phyloP scores from a whole-genome alignment of 2,797 vertebrate species.

The Acomys russatus region DNA sequence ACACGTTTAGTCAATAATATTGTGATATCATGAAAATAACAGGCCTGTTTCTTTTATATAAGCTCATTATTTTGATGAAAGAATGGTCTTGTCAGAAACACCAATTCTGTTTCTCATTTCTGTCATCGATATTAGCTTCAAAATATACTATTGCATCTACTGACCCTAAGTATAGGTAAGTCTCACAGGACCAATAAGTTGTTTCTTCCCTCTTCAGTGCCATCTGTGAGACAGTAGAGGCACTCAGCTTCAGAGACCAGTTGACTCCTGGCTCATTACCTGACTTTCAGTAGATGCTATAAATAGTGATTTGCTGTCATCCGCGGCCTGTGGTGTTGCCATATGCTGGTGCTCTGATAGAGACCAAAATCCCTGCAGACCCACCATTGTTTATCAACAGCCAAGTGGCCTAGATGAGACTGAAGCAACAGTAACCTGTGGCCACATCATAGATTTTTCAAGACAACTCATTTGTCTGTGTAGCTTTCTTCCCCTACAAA shows the following conservation, averaged over 20 bases:
- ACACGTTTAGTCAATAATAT: not conserved
- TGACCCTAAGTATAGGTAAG: not conserved
- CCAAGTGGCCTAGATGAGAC: conserved; percentile 14
- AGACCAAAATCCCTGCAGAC: not conserved
- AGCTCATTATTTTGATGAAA: not conserved
- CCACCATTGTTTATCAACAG: conserved; percentile 50
- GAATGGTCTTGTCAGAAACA: not conserved
- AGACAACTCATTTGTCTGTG: not conserved
- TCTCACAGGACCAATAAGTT: not conserved
- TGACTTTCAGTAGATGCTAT: conserved; percentile 27
- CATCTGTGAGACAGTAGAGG: conserved; percentile 45
- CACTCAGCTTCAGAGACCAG: conserved; percentile 31
- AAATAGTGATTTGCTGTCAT: conserved; percentile 55
- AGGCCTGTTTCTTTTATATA: not conserved
- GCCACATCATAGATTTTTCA: not conserved
- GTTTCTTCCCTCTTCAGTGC: not conserved
- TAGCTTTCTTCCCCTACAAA: not conserved
- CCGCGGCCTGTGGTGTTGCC: conserved; percentile 31
- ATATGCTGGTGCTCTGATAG: conserved; percentile 44
- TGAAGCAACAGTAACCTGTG: not conserved
- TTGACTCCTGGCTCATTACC: not conserved
- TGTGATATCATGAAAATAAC: not conserved
- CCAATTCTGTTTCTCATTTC: not conserved
- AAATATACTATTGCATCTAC: not conserved
- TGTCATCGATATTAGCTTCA: not conserved